Evolutionary conservation across 2,888 invertebrate genomes (phyloP), one percentile per base, ranked within the genome.

Genomic region (Acanthacorydalis orientalis): DNA sequence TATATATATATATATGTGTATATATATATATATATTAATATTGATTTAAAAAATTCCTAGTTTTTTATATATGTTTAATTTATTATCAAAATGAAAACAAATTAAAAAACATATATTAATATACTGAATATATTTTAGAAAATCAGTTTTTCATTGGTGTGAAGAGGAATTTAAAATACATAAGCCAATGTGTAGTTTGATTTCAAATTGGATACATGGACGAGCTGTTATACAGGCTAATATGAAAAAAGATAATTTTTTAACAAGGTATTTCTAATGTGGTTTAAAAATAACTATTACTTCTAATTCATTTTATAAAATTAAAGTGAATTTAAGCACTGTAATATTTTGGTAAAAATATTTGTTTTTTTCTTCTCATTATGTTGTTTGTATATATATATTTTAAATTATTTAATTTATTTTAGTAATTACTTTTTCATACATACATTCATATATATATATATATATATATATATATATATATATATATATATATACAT

Each of bases 201-300:
- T 56, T 39, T 51, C 56, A 2, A 57, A 56, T 40, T 55, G 56
- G 33, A 50, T 59, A 2, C 52, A 53, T 33, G 58, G 58, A 31
- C 53, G 58, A 6, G 55, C 57, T 6, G 51, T 56, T 8, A 58
- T 59, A 47, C 59, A 59, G 46, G 58, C 59, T 1, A 57, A 53
- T 47, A 53, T 53, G 48, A 59, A 57, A 23, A 23, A 23, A 23
- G 23, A 23, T 23, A 23, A 16, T 33, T 6, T 31, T 12, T 47
- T 12, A 31, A 39, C 33, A 33, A 40, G 23, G 23, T 23, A 23
- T 23, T 2, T 23, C 23, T 23, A 23, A 23, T 4, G 23, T 23
- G 6, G 23, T 4, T 23, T 2, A 6, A 23, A 23, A 23, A 23
- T 23, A 23, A 23, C 6, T 2, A 23, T 23, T 23, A n/a, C n/a